A percentile compares a stretch with the other conserved stretches of the same genome.
Evolutionary conservation across 1,140 invertebrate species (phyloP).

Genomic region (Leptopilina clavipes): DNA sequence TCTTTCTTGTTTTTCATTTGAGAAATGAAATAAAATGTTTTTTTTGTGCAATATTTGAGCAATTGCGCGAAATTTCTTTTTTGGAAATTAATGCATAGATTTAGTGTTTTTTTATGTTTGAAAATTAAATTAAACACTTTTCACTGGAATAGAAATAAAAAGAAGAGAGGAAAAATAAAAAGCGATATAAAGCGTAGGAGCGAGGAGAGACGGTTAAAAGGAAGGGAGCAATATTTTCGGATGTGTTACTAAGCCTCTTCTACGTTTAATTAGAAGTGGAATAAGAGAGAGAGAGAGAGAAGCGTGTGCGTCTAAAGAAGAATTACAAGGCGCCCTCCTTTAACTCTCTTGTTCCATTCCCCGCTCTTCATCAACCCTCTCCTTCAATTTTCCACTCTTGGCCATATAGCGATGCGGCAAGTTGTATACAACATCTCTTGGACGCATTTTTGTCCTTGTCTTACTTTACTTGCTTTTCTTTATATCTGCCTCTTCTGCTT

Average conservation of each 20-base stretch:
- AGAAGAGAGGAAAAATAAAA: not conserved
- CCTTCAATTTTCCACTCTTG: slow-evolving; percentile 2
- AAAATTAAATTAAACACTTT: not conserved
- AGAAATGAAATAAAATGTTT: no score
- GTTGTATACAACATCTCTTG: not conserved
- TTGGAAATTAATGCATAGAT: no score
- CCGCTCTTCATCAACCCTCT: slow-evolving; percentile 5
- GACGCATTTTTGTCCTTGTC: slow-evolving; percentile 31
- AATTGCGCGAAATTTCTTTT: no score
- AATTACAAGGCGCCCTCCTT: slow-evolving; percentile 22
- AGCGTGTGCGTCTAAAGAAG: slow-evolving; percentile 35
- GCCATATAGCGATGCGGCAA: not conserved
- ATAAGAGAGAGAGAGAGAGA: slow-evolving; percentile 45
- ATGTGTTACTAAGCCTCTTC: slow-evolving; percentile 49
- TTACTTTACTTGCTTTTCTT: slow-evolving; percentile 25
- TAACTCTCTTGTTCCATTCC: slow-evolving; percentile 33
- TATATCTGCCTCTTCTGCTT: slow-evolving; percentile 27
- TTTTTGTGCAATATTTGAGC: no score
- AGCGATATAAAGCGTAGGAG: not conserved
- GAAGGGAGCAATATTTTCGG: slow-evolving; percentile 45
- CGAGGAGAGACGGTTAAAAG: slow-evolving; percentile 9
- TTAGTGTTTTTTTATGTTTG: no score
- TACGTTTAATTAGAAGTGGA: slow-evolving; percentile 64
- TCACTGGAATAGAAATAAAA: slow-evolving; percentile 1
- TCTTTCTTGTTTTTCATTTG: no score